Base-by-base conservation (phyloP, 2,888 invertebrate genomes). In the Malthinus seriepunctatus region DNA sequence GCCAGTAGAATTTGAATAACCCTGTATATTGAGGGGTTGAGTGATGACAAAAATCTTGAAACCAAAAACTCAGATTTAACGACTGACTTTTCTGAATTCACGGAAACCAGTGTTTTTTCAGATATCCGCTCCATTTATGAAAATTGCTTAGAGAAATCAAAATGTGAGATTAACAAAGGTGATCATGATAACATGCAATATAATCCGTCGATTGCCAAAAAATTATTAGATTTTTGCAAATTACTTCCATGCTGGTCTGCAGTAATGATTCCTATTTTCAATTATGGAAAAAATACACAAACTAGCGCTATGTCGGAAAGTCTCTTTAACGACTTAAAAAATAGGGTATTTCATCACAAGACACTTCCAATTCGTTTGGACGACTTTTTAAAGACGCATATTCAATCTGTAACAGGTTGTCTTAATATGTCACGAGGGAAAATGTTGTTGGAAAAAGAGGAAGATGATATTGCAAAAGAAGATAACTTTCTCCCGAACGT, bases 241-340 rank as follows among this genome's bases (percentile, higher is more conserved):
- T 12, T 7, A 5, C 12, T 49, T 34, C 11, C 15, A n/a, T 49
- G 34, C 7, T 49, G 48, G 35, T 49, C 49, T 15, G 49, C 34
- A 14, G 4, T 49, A n/a, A 34, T 49, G 49, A 23, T 15, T 14
- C 49, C 49, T 8, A 49, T 49, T 33, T 35, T 49, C 14, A 32
- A 32, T 8, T 49, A 49, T 32, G 14, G 35, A 12, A 33, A 34
- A 8, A 15, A 8, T 9, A 49, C 49, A 9, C 14, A 49, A 49
- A 35, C 33, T 3, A 35, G 35, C 10, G 49, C 35, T 1, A 10
- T 15, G 9, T 35, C 35, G 4, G 49, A 49, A 49, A 37, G 49
- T 23, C n/a, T 12, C 6, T 49, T 49, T 34, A 49, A 49, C 35
- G 49, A 35, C 14, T 8, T 49, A 15, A 49, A 49, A 49, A 34